Evolutionary conservation across 2,797 vertebrate species (phyloP).

Genomic region (Thamnophis elegans): DNA sequence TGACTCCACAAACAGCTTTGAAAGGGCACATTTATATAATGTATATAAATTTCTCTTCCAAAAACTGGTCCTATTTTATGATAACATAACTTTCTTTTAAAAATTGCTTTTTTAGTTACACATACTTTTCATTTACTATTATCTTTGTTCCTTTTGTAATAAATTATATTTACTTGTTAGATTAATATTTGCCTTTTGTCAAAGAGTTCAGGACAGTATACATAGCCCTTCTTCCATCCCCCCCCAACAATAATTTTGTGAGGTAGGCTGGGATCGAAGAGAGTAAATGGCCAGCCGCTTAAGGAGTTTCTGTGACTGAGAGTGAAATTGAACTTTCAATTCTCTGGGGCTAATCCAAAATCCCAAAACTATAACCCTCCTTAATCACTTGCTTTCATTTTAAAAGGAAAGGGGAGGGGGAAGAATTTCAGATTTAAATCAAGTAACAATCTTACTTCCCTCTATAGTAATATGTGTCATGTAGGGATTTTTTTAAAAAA

Average conservation of each 20-base stretch:
- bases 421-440: background rate
- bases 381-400: background rate
- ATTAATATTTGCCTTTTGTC: background rate
- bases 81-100: background rate
- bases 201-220: background rate
- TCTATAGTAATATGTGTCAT: background rate
- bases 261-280: background rate
- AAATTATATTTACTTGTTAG: background rate
- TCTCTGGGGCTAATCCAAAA: background rate
- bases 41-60: background rate
- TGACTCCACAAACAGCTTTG: background rate
- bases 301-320: background rate
- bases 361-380: background rate
- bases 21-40: background rate
- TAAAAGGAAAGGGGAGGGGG: background rate
- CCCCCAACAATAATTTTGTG: background rate
- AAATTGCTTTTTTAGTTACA: background rate
- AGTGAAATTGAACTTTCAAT: background rate
- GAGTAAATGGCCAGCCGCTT: background rate
- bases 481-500: background rate
- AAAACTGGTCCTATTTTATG: background rate
- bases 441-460: slow-evolving; percentile 13
- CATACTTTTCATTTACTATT: background rate
- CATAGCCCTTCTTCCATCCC: background rate
- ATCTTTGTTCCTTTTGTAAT: background rate